A percentile compares a stretch with the other conserved stretches of the same genome.
phyloP scores from a whole-genome alignment of 2,113 vertebrate genomes.

The Propithecus coquereli region DNA sequence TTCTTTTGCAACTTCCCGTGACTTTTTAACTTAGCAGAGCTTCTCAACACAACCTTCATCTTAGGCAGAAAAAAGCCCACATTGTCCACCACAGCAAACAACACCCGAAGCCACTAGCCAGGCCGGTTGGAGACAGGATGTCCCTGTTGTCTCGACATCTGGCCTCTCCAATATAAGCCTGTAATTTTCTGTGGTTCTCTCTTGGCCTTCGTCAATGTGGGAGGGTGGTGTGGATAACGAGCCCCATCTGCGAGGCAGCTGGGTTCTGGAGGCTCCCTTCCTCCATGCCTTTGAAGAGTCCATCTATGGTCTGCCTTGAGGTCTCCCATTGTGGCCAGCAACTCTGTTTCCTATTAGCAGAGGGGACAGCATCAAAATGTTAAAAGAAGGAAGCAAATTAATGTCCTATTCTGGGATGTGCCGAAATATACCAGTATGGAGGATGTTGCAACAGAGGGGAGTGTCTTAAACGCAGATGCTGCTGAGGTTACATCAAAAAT shows the following conservation, averaged over 20 bases:
- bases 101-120: slow-evolving; percentile 1
- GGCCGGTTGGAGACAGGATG: slow-evolving; percentile 62
- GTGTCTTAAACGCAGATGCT: background rate
- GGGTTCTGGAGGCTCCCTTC: slow-evolving; percentile 5
- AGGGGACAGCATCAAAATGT: background rate
- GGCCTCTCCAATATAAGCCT: slow-evolving; percentile 62
- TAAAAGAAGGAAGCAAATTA: slow-evolving; percentile 45
- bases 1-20: background rate
- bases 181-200: slow-evolving; percentile 71
- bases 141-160: slow-evolving; percentile 68
- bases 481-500: background rate
- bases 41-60: background rate
- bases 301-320: slow-evolving; percentile 36
- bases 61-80: background rate
- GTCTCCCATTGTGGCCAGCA: slow-evolving; percentile 13
- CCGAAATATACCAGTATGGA: background rate
- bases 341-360: slow-evolving; percentile 64
- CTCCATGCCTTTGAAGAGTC: slow-evolving; percentile 64
- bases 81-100: slow-evolving; percentile 44
- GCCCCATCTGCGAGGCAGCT: slow-evolving; percentile 69
- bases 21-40: background rate
- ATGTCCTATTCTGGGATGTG: slow-evolving; percentile 20
- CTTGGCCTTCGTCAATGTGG: slow-evolving; percentile 58
- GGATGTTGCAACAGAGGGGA: background rate
- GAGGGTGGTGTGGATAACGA: slow-evolving; percentile 59